Evolutionary conservation across 2,797 vertebrate species (phyloP), one percentile per base, ranked within the genome.

Genomic region (Menidia menidia): DNA sequence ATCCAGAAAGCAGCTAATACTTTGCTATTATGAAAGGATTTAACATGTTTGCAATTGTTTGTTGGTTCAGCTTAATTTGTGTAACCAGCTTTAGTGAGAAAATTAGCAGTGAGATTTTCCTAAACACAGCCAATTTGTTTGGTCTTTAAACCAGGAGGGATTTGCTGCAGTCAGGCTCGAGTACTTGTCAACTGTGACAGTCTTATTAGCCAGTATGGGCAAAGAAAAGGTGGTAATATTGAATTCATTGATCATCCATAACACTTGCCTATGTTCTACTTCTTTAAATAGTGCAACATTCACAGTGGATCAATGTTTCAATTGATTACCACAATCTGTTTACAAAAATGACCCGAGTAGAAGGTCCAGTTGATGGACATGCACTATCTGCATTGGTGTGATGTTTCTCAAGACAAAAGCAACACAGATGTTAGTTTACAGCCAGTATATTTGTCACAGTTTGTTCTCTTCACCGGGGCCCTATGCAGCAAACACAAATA

Each of bases 51-150:
- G 86, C 83, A 82, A 88, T 91, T 92, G 90, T 92, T 89, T 91
- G 90, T 91, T 92, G 88, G 85, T 91, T 90, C 82, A 87, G 91
- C 92, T 88, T 87, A 87, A 87, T 92, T 91, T 92, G 88, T 92
- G 85, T 89, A 84, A 89, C 90, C 90, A 90, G 91, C 89, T 93
- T 92, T 92, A 78, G 86, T 82, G 75, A 68, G 72, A 84, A 90
- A 87, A 92, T 91, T 86, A 92, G 81, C 89, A 72, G 69, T 62
- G 84, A 89, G 89, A 90, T 88, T 90, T 87, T 82, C 60, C 85
- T 86, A 87, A 89, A 88, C 30, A 35, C 79, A 83, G 90, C 71
- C 80, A 84, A 77, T 89, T 89, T 91, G 80, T 88, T 85, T 89
- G 83, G 77, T 86, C 72, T 87, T 85, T 87, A 80, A 83, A 89